Conservation (phyloP, 2,888 invertebrate species). For the Furcula furcula region DNA sequence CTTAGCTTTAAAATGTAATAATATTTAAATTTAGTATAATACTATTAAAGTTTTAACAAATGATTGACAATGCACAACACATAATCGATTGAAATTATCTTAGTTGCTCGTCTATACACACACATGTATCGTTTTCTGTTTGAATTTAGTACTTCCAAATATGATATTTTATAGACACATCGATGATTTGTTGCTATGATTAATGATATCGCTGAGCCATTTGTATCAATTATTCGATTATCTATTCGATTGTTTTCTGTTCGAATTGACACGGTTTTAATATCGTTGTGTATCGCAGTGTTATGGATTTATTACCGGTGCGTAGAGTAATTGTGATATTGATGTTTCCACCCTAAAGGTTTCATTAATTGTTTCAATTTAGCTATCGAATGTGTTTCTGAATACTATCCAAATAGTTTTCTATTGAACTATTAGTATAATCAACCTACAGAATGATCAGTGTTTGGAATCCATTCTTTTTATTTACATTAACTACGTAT, state of each 20-base stretch:
- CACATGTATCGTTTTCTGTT: constrained; percentile 39
- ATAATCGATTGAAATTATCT: too few species aligned
- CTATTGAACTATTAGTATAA: too few species aligned
- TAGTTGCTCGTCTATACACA: not conserved
- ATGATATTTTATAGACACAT: constrained; percentile 45
- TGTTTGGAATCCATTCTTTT: too few species aligned
- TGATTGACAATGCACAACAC: too few species aligned
- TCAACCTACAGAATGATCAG: too few species aligned
- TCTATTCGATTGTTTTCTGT: constrained; percentile 51
- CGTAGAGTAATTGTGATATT: constrained; percentile 14
- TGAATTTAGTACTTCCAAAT: constrained; percentile 48
- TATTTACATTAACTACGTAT: too few species aligned
- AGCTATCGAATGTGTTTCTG: too few species aligned
- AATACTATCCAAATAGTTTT: too few species aligned
- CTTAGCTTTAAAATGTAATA: too few species aligned
- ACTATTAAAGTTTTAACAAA: too few species aligned
- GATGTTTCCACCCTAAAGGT: not conserved
- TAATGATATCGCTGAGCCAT: constrained; percentile 47
- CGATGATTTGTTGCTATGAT: constrained; percentile 56
- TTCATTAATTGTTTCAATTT: too few species aligned
- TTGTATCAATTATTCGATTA: constrained; percentile 59
- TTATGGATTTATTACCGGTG: constrained; percentile 27
- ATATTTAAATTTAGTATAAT: too few species aligned
- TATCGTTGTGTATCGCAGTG: constrained; percentile 37
- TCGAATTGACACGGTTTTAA: constrained; percentile 37